A percentile compares a stretch with the other conserved stretches of the same genome.
Evolutionary conservation across 2,113 vertebrate genomes (phyloP).

Genomic region (Apodemus speciosus): DNA sequence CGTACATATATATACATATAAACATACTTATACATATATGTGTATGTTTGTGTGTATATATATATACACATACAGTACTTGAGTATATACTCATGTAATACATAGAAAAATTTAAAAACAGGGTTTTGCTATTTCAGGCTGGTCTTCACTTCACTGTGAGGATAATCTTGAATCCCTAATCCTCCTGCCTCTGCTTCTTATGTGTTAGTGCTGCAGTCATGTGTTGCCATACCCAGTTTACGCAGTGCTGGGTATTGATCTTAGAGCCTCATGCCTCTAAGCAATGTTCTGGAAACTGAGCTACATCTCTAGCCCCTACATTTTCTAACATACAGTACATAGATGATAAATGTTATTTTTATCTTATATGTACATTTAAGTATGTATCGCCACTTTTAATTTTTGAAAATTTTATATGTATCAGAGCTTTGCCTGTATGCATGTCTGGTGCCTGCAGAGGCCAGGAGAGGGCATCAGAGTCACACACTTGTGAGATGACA

Average conservation of each 20-base stretch:
- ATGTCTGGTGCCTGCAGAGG: neutral
- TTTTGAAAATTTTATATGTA: neutral
- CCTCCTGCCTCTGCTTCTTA: neutral
- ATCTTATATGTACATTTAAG: neutral
- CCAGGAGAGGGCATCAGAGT: neutral
- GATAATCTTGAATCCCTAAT: neutral
- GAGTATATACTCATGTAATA: neutral
- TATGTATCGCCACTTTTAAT: neutral
- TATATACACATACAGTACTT: neutral
- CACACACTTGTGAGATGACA: neutral
- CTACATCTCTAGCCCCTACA: neutral
- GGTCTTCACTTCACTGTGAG: neutral
- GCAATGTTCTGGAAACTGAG: neutral
- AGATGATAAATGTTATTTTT: slow-evolving; percentile 16
- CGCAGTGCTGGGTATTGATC: neutral
- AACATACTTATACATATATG: neutral
- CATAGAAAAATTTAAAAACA: neutral
- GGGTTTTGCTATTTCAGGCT: neutral
- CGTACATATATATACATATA: too few relatives aligned
- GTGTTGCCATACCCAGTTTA: neutral
- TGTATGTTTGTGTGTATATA: neutral
- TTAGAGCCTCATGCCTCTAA: neutral
- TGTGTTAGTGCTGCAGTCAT: neutral
- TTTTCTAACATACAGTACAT: neutral
- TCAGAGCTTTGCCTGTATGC: neutral